phyloP scores from a whole-genome alignment of 2,113 vertebrate genomes.

The Crotalus tigris region DNA sequence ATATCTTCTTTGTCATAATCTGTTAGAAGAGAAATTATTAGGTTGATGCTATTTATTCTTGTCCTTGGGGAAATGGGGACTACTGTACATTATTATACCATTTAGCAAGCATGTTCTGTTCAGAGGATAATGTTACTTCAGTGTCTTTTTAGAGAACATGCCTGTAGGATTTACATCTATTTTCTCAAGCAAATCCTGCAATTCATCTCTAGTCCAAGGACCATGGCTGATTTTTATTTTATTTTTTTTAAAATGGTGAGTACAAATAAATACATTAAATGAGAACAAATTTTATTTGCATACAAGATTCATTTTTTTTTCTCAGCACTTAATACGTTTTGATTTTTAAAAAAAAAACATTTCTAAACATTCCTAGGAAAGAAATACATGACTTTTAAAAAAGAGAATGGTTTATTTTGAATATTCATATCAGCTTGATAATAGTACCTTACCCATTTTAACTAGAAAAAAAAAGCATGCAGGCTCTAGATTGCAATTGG shows the following conservation, averaged over 20 bases:
- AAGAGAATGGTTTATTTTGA: constrained; percentile 64
- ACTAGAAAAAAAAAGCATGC: background rate
- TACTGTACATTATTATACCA: background rate
- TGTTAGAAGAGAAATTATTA: constrained; percentile 60
- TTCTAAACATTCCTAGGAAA: constrained; percentile 60
- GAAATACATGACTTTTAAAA: constrained; percentile 47
- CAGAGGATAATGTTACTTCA: constrained; percentile 19
- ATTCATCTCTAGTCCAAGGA: constrained; percentile 8
- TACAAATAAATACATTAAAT: constrained; percentile 23
- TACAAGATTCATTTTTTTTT: constrained; percentile 23
- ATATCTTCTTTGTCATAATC: constrained; percentile 71
- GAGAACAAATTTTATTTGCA: background rate
- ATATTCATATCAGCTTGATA: constrained; percentile 63
- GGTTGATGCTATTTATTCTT: constrained; percentile 33
- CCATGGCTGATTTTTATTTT: background rate
- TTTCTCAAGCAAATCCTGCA: background rate
- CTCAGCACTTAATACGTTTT: constrained; percentile 44
- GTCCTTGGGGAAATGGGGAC: background rate
- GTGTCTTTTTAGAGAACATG: background rate
- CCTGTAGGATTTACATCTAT: background rate
- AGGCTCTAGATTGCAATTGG: background rate
- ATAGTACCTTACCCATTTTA: constrained; percentile 49
- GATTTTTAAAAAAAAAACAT: constrained; percentile 58
- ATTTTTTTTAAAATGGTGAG: background rate
- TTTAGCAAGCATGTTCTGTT: constrained; percentile 3